Percentiles rank a stretch among this genome's conserved stretches.
Conservation (phyloP, 2,888 invertebrate genomes). For the Erpobdella octoculata region DNA sequence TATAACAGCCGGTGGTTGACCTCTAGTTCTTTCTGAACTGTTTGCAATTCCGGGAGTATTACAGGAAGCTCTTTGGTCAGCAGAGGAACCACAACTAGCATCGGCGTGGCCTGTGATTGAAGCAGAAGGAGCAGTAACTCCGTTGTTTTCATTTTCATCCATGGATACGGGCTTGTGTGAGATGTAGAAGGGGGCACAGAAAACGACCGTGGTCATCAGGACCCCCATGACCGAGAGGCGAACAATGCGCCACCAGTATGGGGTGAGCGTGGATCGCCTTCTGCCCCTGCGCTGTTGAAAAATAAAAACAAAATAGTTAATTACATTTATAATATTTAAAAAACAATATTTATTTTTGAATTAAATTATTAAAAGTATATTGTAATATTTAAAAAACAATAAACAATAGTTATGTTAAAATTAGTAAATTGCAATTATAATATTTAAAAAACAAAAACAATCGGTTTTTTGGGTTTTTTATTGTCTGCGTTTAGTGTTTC, state of each 20-base stretch:
- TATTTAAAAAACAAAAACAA: background rate
- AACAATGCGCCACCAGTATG: conserved; percentile 7
- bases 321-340: background rate
- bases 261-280: background rate
- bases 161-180: conserved; percentile 37
- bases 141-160: background rate
- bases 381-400: too few relatives aligned
- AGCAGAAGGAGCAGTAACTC: background rate
- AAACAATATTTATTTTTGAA: background rate
- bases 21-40: background rate
- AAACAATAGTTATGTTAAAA: too few relatives aligned
- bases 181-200: conserved; percentile 48
- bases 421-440: background rate
- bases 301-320: background rate
- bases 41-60: background rate
- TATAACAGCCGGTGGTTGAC: background rate
- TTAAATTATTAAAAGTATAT: too few relatives aligned
- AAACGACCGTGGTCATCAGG: conserved; percentile 42
- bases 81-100: background rate
- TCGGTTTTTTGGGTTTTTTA: background rate
- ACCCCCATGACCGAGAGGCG: conserved; percentile 42
- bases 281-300: background rate
- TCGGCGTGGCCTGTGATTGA: background rate
- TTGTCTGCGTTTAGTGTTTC: too few relatives aligned
- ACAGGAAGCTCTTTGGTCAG: background rate